Base-by-base conservation (phyloP, 2,888 invertebrate genomes). In the Leptinotarsa tumamoca region DNA sequence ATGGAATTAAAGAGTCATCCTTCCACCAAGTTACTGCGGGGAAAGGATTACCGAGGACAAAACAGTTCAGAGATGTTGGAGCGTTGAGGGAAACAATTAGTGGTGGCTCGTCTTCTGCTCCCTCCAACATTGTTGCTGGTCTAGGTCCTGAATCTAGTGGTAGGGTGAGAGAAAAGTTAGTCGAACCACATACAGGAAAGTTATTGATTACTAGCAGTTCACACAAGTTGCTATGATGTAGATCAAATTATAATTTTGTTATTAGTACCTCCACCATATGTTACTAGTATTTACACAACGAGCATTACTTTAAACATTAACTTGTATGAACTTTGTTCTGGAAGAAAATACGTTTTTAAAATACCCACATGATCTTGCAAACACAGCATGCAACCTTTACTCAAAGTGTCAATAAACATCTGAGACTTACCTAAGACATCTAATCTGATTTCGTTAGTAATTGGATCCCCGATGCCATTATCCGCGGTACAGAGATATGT, bases 21-120 rank as follows among this genome's bases (percentile, higher is more conserved):
- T 93, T 92, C 95, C 95, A 96, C 97, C 97, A 97, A 81, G 93
- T 94, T 67, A 96, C 93, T 68, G 91, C 89, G 0, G 97, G 96
- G 77, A 90, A 88, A 0, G 97, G 97, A 90, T 92, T 92, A 67
- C 97, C 97, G 87, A 94, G 92, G 52, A 95, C 95, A 83, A 94
- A 94, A 88, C 97, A 97, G 83, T 94, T 92, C 67, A 97, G 89
- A 74, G 90, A 87, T 66, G 95, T 91, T 49, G 95, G 93, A 49
- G 91, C 90, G 80, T 94, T 94, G 81, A 96, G 89, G 77, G 93
- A 91, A 27, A 95, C 95, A 14, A 81, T 75, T n/a, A 83, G 76
- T 51, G 84, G 84, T 21, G 91, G 89, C 84, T 92, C 91, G 84
- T 92, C 91, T 84, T 91, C 91, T 80, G 90, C 90, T 71, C 93